Conservation (phyloP, 2,888 invertebrate species). For the Dryocosmus kuriphilus region DNA sequence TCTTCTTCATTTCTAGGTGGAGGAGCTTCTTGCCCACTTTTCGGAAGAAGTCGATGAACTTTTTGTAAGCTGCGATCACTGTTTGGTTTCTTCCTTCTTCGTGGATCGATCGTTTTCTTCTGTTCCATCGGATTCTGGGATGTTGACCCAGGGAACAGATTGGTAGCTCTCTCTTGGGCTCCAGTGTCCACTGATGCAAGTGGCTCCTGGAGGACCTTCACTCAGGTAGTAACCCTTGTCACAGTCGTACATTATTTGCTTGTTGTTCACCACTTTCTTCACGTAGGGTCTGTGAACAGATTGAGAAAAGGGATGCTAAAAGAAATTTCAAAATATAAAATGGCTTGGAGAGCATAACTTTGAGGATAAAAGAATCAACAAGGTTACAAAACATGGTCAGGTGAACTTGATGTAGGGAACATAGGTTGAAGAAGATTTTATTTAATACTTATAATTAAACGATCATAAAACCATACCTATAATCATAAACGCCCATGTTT, state of each 20-base stretch:
- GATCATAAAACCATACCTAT: constrained; percentile 75
- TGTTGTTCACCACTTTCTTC: constrained; percentile 92
- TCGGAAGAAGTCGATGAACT: constrained; percentile 75
- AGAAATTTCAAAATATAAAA: not conserved
- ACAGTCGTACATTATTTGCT: constrained; percentile 97
- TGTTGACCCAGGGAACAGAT: constrained; percentile 92
- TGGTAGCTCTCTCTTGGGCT: constrained; percentile 92
- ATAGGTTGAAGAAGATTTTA: not conserved
- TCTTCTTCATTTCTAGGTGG: constrained; percentile 71
- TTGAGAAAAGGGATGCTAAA: not conserved
- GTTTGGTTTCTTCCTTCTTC: constrained; percentile 58
- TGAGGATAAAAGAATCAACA: not conserved
- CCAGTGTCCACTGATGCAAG: constrained; percentile 96
- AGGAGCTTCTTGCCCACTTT: constrained; percentile 72
- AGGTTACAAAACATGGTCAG: not conserved
- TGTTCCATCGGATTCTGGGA: constrained; percentile 90
- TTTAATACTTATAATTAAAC: not conserved
- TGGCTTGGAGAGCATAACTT: not conserved
- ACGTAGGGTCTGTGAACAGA: constrained; percentile 86
- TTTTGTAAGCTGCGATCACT: constrained; percentile 63
- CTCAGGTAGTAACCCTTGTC: constrained; percentile 93
- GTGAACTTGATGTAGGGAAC: not conserved
- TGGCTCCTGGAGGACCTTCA: constrained; percentile 94
- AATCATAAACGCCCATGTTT: constrained; percentile 97
- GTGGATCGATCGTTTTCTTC: constrained; percentile 82